These are phyloP conservation scores for Polia nebulosa DNA, from an alignment of 2,888 invertebrate species.

Conservation along the genomic window DNA sequence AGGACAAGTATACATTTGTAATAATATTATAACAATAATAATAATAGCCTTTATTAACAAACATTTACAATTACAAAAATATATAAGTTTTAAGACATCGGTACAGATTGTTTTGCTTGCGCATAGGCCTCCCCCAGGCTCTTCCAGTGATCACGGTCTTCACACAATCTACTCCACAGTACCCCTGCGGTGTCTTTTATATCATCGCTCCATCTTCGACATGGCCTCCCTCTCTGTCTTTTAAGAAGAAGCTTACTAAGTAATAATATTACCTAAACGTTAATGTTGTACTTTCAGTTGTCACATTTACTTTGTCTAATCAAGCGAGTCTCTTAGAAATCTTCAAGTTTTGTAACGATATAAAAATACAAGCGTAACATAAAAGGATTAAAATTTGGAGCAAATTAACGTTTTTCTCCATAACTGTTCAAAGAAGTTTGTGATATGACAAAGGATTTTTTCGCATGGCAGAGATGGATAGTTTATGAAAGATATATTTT, in stretches of 20 bases:
- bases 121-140: no score
- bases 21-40: no score
- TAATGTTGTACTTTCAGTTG: conserved; percentile 43
- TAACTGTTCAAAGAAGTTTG: conserved; percentile 78
- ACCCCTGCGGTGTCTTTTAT: no score
- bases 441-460: conserved; percentile 82
- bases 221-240: no score
- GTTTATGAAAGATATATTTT: conserved; percentile 81
- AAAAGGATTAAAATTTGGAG: conserved; percentile 82
- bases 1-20: not conserved
- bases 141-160: no score
- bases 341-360: conserved; percentile 46
- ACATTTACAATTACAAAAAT: no score
- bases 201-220: no score
- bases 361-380: conserved; percentile 67
- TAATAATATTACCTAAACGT: not conserved
- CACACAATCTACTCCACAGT: no score
- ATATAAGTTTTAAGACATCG: no score
- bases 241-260: no score
- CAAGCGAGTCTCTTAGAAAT: conserved; percentile 42
- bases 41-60: no score
- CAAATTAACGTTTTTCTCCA: conserved; percentile 69
- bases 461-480: conserved; percentile 75
- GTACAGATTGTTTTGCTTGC: no score
- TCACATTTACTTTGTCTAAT: conserved; percentile 47